phyloP scores from a whole-genome alignment of 2,888 invertebrate species.

The Cryptocheilus praepositus region DNA sequence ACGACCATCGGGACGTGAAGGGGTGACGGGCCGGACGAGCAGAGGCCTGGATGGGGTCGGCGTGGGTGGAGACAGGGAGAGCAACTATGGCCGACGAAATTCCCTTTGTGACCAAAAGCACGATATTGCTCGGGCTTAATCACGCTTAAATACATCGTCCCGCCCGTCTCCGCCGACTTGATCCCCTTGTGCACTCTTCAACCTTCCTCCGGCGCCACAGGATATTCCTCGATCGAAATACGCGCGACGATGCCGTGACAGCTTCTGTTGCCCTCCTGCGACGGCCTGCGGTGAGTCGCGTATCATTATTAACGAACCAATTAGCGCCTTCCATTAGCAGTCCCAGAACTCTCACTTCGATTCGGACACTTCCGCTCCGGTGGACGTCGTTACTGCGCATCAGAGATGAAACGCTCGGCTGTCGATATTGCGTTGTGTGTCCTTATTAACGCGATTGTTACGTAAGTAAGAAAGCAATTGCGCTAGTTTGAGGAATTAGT shows the following conservation, averaged over 20 bases:
- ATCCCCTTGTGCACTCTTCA: background rate
- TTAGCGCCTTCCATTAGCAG: constrained; percentile 47
- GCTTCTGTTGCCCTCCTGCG: constrained; percentile 27
- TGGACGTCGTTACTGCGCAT: too few species aligned
- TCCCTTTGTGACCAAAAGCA: constrained; percentile 53
- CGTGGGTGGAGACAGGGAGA: background rate
- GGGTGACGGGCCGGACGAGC: constrained; percentile 19
- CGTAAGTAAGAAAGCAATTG: too few species aligned
- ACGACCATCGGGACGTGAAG: constrained; percentile 2
- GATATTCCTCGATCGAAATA: constrained; percentile 28
- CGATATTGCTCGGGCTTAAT: constrained; percentile 52
- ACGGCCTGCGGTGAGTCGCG: constrained; percentile 20
- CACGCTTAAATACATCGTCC: constrained; percentile 47
- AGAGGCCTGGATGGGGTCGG: constrained; percentile 15
- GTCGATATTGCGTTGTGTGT: too few species aligned
- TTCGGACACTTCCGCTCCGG: background rate
- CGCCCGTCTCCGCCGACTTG: constrained; percentile 4
- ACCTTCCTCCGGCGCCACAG: background rate
- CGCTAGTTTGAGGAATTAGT: too few species aligned
- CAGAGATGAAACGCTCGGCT: too few species aligned
- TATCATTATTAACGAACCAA: constrained; percentile 52
- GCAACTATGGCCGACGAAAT: constrained; percentile 37
- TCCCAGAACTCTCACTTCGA: constrained; percentile 6
- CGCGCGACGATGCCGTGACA: constrained; percentile 15
- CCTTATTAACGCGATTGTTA: too few species aligned